Conservation (phyloP, 2,113 vertebrate species). For the Myrmecobius fasciatus region DNA sequence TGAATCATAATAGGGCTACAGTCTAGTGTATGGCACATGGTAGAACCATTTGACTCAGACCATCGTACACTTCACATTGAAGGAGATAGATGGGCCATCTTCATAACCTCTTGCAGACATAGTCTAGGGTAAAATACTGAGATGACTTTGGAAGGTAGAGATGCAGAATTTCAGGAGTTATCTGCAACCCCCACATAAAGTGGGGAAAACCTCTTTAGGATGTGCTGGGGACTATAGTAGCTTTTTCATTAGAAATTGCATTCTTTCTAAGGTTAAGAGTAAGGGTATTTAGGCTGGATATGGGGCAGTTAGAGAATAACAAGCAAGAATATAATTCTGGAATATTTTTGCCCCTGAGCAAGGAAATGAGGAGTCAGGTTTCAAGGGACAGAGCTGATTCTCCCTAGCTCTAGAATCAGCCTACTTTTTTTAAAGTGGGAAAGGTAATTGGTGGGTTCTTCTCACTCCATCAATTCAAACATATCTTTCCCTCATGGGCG, state of each 20-base stretch:
- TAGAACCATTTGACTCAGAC: conserved; percentile 7
- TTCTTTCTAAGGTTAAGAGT: background rate
- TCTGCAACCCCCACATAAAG: background rate
- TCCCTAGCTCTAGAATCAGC: background rate
- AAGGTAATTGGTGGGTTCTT: background rate
- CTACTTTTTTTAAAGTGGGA: background rate
- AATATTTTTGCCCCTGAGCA: background rate
- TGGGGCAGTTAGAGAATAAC: background rate
- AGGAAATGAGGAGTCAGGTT: background rate
- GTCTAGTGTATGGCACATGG: conserved; percentile 3
- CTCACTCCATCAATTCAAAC: background rate
- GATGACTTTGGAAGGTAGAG: background rate
- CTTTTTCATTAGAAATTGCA: background rate
- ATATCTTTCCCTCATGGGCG: background rate
- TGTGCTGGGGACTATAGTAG: background rate
- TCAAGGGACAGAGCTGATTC: background rate
- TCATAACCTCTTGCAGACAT: background rate
- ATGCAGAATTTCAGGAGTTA: background rate
- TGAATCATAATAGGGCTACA: conserved; percentile 63
- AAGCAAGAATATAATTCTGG: background rate
- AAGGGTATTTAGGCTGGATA: background rate
- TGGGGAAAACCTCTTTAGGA: background rate
- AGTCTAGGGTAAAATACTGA: background rate
- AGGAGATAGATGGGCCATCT: background rate
- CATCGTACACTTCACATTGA: background rate